phyloP scores from a whole-genome alignment of 2,113 vertebrate genomes.

The Mirza zaza region DNA sequence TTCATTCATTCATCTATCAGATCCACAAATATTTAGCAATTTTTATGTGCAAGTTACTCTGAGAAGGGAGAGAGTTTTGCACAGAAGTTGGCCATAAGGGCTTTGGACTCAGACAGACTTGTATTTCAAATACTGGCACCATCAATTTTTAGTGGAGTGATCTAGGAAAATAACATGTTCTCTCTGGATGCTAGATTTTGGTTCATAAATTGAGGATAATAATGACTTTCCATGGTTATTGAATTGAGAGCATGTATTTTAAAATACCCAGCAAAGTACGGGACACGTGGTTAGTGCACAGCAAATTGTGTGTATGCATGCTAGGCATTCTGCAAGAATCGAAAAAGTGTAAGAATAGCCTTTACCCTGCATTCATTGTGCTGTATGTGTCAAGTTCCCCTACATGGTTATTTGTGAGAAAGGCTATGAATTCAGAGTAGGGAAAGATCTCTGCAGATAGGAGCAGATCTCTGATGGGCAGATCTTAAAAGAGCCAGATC shows the following conservation, averaged over 20 bases:
- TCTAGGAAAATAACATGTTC: neutral
- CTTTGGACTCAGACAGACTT: neutral
- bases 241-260: neutral
- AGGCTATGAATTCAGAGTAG: neutral
- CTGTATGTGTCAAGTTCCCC: neutral
- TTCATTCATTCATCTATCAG: neutral
- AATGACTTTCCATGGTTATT: neutral
- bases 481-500: neutral
- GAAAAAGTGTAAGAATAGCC: neutral
- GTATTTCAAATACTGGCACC: neutral
- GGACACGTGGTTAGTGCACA: neutral
- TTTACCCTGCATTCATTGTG: neutral
- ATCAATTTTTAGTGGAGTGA: neutral
- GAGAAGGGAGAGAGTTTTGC: neutral
- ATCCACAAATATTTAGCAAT: neutral
- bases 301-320: neutral
- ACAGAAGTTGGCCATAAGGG: neutral
- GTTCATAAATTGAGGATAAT: neutral
- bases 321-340: neutral
- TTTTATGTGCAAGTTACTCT: neutral
- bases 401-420: neutral
- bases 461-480: neutral
- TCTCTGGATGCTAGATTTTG: neutral
- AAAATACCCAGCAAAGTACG: conserved; percentile 8
- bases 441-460: neutral